Evolutionary conservation across 2,113 vertebrate species (phyloP).

Genomic region (Thunnus thynnus): DNA sequence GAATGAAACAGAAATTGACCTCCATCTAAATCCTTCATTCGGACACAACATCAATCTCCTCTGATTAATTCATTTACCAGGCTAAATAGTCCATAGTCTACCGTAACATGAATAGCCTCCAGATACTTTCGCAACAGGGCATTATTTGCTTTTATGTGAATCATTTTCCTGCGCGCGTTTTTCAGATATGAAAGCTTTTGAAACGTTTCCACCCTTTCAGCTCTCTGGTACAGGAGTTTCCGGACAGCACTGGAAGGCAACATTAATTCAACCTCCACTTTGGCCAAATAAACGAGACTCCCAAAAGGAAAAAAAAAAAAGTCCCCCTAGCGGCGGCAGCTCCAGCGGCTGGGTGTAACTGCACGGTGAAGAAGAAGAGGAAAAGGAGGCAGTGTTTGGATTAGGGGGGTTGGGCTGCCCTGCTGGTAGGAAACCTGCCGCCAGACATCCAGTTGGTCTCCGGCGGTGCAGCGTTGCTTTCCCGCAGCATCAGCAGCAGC

Average conservation of each 20-base stretch:
- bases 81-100: too few relatives aligned
- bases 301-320: neutral
- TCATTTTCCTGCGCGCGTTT: too few relatives aligned
- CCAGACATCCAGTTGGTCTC: slow-evolving; percentile 64
- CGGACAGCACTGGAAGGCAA: slow-evolving; percentile 26
- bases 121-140: neutral
- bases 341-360: slow-evolving; percentile 42
- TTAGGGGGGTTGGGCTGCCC: slow-evolving; percentile 78
- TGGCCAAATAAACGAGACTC: slow-evolving; percentile 57
- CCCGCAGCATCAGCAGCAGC: slow-evolving; percentile 73
- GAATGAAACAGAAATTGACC: neutral
- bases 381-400: slow-evolving; percentile 69
- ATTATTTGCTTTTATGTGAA: too few relatives aligned
- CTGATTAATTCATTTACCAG: too few relatives aligned
- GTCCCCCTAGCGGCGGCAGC: slow-evolving; percentile 69
- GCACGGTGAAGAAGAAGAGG: slow-evolving; percentile 42
- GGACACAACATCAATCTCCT: too few relatives aligned
- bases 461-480: slow-evolving; percentile 64
- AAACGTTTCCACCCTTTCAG: too few relatives aligned
- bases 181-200: too few relatives aligned
- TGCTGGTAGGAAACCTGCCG: slow-evolving; percentile 69
- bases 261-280: slow-evolving; percentile 51
- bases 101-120: too few relatives aligned
- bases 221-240: neutral
- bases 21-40: too few relatives aligned